phyloP scores from a whole-genome alignment of 2,113 vertebrate genomes.

The Lasiurus borealis region DNA sequence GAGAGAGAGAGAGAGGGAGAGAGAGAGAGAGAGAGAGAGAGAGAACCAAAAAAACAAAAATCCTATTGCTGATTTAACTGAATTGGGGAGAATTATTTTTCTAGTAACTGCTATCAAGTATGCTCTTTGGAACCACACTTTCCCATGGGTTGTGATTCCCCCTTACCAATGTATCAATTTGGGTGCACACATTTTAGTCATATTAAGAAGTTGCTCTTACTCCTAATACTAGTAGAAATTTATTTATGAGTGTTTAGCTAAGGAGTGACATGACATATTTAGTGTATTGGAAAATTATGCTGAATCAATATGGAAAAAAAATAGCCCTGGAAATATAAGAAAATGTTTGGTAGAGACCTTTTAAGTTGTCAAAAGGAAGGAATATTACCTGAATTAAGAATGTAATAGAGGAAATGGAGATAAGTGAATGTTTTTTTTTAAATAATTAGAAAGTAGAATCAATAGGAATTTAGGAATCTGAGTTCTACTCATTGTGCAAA shows the following conservation, averaged over 20 bases:
- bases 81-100: not conserved
- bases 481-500: not conserved
- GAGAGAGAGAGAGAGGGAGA: no score
- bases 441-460: not conserved
- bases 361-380: not conserved
- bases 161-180: not conserved
- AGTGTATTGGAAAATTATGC: not conserved
- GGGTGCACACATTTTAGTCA: not conserved
- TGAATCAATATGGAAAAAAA: not conserved
- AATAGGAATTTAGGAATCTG: not conserved
- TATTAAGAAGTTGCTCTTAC: not conserved
- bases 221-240: not conserved
- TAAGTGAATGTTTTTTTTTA: not conserved
- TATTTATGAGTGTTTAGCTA: not conserved
- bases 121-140: not conserved
- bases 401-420: not conserved
- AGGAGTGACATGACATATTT: not conserved
- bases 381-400: not conserved
- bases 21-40: no score
- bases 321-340: not conserved
- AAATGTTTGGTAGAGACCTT: not conserved
- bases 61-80: not conserved
- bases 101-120: not conserved
- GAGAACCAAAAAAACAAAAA: not conserved
- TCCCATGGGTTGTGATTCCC: not conserved